These are phyloP conservation scores for Whitmania pigra DNA, from an alignment of 1,140 invertebrate genomes.

Conservation along the genomic window DNA sequence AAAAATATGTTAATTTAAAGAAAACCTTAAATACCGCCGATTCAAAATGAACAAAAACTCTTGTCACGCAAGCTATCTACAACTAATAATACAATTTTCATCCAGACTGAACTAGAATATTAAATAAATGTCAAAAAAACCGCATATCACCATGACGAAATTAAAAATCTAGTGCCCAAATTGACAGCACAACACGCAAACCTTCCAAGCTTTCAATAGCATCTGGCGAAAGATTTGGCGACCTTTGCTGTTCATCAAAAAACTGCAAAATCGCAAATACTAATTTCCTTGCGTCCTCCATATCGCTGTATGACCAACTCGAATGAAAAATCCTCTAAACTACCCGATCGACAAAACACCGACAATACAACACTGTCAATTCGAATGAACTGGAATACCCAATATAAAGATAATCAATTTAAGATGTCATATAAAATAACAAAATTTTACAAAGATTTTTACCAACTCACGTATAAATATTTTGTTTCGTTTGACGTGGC, in stretches of 20 bases:
- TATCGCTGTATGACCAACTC: background rate
- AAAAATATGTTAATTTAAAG: background rate
- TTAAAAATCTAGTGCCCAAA: background rate
- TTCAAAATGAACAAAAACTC: too few relatives aligned
- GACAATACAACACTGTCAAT: background rate
- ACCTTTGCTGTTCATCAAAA: conserved; percentile 20
- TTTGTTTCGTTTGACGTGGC: too few relatives aligned
- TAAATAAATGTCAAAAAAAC: background rate
- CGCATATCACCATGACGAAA: too few relatives aligned
- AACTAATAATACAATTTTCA: too few relatives aligned
- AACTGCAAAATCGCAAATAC: conserved; percentile 15
- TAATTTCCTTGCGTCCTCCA: conserved; percentile 7
- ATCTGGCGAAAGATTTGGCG: conserved; percentile 10
- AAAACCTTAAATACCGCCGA: too few relatives aligned
- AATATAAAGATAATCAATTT: background rate
- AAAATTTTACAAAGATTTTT: too few relatives aligned
- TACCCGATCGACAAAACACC: background rate
- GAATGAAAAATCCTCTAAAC: background rate
- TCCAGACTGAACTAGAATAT: background rate
- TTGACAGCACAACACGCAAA: background rate
- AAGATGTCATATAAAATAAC: too few relatives aligned
- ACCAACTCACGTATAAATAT: too few relatives aligned
- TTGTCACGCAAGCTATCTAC: too few relatives aligned
- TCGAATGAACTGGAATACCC: background rate
- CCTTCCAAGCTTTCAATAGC: conserved; percentile 20